Percentiles rank a stretch among this genome's conserved stretches.
Conservation (phyloP, 2,888 invertebrate genomes). For the Melanchra persicariae region DNA sequence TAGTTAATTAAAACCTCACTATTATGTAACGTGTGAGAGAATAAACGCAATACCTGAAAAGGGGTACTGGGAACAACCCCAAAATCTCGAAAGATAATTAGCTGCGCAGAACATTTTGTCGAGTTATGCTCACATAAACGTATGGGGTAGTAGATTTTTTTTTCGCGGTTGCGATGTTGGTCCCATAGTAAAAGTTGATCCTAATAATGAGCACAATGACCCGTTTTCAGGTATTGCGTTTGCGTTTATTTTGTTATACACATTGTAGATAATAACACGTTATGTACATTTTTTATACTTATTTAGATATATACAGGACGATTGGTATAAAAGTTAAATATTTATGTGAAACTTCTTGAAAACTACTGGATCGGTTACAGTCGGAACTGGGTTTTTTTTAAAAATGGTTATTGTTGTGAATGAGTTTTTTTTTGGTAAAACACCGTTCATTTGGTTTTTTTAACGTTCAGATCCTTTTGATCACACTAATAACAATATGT, state of each 20-base stretch:
- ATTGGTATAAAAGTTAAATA: conserved; percentile 44
- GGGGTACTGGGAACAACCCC: too few species aligned
- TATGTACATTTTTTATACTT: conserved; percentile 42
- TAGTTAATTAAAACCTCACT: conserved; percentile 41
- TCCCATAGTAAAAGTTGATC: too few species aligned
- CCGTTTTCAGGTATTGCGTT: too few species aligned
- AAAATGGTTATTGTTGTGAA: background rate
- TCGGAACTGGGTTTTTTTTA: conserved; percentile 12
- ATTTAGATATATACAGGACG: conserved; percentile 57
- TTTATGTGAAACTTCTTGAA: conserved; percentile 24
- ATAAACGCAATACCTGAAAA: too few species aligned
- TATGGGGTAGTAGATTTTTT: too few species aligned
- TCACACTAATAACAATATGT: background rate
- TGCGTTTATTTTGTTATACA: too few species aligned
- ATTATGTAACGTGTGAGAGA: background rate
- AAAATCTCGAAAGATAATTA: too few species aligned
- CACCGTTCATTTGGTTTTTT: background rate
- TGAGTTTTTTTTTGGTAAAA: background rate
- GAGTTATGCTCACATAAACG: too few species aligned
- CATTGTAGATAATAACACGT: conserved; percentile 24
- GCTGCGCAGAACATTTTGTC: too few species aligned
- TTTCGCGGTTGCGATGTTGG: too few species aligned
- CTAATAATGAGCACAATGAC: too few species aligned
- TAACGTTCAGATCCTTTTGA: background rate
- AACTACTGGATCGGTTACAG: conserved; percentile 25